A percentile compares a stretch with the other conserved stretches of the same genome.
Conservation (phyloP, 2,888 invertebrate species). For the Crematogaster levior region DNA sequence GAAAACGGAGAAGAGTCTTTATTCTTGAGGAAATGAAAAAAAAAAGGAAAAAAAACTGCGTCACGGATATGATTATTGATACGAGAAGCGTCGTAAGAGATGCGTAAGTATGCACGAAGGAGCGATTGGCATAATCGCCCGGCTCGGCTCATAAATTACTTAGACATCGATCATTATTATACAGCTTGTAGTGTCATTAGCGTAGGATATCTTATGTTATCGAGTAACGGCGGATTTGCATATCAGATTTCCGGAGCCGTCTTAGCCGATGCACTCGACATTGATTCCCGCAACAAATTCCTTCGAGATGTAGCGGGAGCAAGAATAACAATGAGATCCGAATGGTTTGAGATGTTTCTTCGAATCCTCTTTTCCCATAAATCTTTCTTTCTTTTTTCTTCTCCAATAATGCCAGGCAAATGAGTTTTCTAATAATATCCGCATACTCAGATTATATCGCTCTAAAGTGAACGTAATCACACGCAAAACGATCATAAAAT, state of each 20-base stretch:
- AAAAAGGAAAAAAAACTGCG: background rate
- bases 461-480: constrained; percentile 15
- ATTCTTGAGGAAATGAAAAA: too few relatives aligned
- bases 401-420: background rate
- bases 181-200: constrained; percentile 40
- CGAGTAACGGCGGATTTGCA: constrained; percentile 42
- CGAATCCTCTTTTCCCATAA: background rate
- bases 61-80: background rate
- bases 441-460: background rate
- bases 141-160: constrained; percentile 34
- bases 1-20: background rate
- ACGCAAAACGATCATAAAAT: background rate
- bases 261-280: constrained; percentile 35
- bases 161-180: constrained; percentile 41
- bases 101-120: background rate
- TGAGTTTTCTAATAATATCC: constrained; percentile 20
- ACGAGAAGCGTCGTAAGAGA: background rate
- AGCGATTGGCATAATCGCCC: constrained; percentile 28
- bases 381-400: background rate
- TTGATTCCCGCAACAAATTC: constrained; percentile 30
- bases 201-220: constrained; percentile 38
- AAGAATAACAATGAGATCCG: constrained; percentile 2
- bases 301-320: background rate
- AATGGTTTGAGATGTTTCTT: background rate
- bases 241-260: constrained; percentile 40